Percentiles rank a stretch among this genome's conserved stretches.
Conservation (phyloP, 2,797 vertebrate species). For the Lithobates sylvaticus region DNA sequence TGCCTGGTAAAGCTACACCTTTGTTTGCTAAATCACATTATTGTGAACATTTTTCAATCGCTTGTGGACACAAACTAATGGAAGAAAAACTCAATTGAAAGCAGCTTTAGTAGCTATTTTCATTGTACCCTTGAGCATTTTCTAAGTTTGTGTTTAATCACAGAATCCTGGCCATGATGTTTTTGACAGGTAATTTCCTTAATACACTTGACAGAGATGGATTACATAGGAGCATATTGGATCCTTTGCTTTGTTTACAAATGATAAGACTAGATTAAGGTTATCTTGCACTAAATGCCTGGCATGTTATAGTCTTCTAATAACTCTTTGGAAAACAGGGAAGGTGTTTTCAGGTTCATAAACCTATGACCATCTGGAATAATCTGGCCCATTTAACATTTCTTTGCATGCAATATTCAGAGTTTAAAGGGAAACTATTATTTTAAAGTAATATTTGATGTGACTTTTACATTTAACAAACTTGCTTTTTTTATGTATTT, state of each 20-base stretch:
- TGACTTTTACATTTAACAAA: too few species aligned
- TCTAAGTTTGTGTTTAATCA: slow-evolving; percentile 85
- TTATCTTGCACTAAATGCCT: slow-evolving; percentile 71
- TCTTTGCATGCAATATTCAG: background rate
- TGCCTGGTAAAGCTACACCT: slow-evolving; percentile 30
- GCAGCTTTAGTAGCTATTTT: slow-evolving; percentile 71
- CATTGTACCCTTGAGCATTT: slow-evolving; percentile 79
- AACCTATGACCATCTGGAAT: slow-evolving; percentile 67
- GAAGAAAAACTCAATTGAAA: slow-evolving; percentile 74
- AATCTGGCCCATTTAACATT: background rate
- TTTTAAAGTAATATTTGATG: too few species aligned
- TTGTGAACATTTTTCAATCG: slow-evolving; percentile 70
- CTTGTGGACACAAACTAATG: slow-evolving; percentile 69
- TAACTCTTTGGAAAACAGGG: slow-evolving; percentile 78
- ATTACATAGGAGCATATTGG: slow-evolving; percentile 79
- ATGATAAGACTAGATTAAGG: slow-evolving; percentile 82
- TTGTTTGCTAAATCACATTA: slow-evolving; percentile 67
- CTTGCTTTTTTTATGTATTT: too few species aligned
- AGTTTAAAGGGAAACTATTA: background rate
- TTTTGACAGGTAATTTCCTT: slow-evolving; percentile 91
- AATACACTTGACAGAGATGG: slow-evolving; percentile 87
- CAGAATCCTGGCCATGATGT: slow-evolving; percentile 81
- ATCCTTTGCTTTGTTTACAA: slow-evolving; percentile 80
- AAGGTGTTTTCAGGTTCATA: slow-evolving; percentile 68
- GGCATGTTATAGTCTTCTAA: slow-evolving; percentile 76